Evolutionary conservation across 2,888 invertebrate species (phyloP), one percentile per base, ranked within the genome.

Genomic region (Nebria brevicollis): DNA sequence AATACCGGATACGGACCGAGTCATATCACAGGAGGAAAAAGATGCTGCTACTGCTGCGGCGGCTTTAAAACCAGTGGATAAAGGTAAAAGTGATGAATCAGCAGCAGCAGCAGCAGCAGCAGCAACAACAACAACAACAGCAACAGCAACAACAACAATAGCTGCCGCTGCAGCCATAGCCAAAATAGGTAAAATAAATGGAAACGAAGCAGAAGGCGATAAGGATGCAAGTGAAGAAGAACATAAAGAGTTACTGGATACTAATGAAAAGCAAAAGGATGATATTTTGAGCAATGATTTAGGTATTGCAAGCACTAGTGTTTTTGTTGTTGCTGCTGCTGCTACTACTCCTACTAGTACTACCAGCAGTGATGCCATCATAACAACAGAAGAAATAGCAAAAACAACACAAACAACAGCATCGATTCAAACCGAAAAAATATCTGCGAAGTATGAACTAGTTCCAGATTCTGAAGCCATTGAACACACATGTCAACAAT

Each of bases 11-110:
- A 93, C 93, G 0, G 93, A 93, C 82, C 90, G 93, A 82, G 92
- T 93, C 85, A 92, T 93, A 83, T 92, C 93, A 0, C 93, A 94
- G 84, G 93, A 92, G 0, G 94, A 94, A 85, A 93, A 93, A 85
- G 92, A 92, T 76, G 91, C 91, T 81, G 86, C 86, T 41, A 87
- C 87, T 81, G 85, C 87, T 41, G 84, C 85, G 66, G 87, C 87
- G 82, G 85, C 88, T 83, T 89, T 88, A 11, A 88, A 88, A 82
- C 88, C 89, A 66, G 78, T 26, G 20, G 26, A 70, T 70, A 70
- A 75, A 34, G n/a, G 20, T 13, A 70, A 66, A 72, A 75, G 75
- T 3, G 87, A 87, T 82, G 84, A 87, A 65, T 83, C 85, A 70
- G 86, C 87, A 82, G 84, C 88, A 83, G 10, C 15, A 54, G 15